These are phyloP conservation scores for Ellobius talpinus DNA, from an alignment of 2,113 vertebrate genomes.

Conservation along the genomic window DNA sequence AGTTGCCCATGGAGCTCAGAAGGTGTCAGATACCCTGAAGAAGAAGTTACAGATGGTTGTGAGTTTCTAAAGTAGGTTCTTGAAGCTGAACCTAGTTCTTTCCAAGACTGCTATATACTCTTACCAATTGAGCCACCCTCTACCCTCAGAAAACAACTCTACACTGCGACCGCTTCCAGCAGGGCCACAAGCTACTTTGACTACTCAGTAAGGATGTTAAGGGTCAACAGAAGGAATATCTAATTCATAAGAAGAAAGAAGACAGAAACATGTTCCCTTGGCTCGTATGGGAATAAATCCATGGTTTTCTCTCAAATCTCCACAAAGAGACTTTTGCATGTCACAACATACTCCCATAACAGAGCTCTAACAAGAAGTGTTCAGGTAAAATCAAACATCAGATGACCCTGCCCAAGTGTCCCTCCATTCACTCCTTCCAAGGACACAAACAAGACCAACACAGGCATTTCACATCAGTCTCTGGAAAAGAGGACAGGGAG, in stretches of 20 bases:
- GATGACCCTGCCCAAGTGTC: no score
- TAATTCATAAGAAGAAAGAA: neutral
- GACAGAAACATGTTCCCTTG: neutral
- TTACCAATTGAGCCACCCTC: neutral
- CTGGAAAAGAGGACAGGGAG: accelerated
- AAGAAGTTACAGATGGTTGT: neutral
- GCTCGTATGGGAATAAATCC: neutral
- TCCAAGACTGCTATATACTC: neutral
- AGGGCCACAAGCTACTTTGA: neutral
- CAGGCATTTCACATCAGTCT: neutral
- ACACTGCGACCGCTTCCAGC: neutral
- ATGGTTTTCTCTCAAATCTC: neutral
- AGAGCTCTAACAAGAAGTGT: neutral
- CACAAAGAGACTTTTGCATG: neutral
- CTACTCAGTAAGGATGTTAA: neutral
- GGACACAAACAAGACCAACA: neutral
- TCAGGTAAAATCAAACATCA: neutral
- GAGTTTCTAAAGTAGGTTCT: neutral
- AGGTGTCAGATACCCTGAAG: neutral
- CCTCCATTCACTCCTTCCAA: no score
- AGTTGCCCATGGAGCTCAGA: neutral
- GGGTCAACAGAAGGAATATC: neutral
- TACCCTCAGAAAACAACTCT: neutral
- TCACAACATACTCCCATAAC: neutral
- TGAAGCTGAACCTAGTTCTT: neutral